A percentile compares a stretch with the other conserved stretches of the same genome.
Conservation (phyloP, 2,888 invertebrate genomes). For the Diplolepis rosae region DNA sequence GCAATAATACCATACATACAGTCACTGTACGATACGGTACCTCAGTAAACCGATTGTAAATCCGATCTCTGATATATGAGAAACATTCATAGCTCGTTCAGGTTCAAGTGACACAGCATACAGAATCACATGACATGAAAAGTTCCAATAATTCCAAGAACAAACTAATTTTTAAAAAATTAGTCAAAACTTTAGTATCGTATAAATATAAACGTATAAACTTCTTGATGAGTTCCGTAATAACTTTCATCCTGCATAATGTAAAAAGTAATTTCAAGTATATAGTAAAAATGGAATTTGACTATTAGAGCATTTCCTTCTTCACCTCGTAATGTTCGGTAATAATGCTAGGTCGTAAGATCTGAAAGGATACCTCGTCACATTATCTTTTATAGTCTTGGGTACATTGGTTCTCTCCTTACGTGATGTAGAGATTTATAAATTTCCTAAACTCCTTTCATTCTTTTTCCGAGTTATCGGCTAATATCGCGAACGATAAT, state of each 20-base stretch:
- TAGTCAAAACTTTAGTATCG: too few relatives aligned
- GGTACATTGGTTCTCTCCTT: background rate
- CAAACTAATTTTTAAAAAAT: too few relatives aligned
- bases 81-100: constrained; percentile 38
- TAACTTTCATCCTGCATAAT: background rate
- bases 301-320: constrained; percentile 9
- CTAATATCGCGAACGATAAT: background rate
- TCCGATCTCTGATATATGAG: constrained; percentile 40
- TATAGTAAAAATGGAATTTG: background rate
- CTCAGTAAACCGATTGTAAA: background rate
- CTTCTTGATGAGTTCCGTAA: background rate
- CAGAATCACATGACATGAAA: background rate
- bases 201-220: too few relatives aligned
- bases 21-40: background rate
- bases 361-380: constrained; percentile 5
- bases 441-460: too few relatives aligned
- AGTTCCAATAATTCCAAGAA: background rate
- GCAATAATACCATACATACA: background rate
- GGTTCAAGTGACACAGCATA: constrained; percentile 33
- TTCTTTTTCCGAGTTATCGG: background rate
- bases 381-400: constrained; percentile 13
- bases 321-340: constrained; percentile 8
- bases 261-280: constrained; percentile 9
- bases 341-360: constrained; percentile 2
- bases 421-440: background rate